phyloP scores from a whole-genome alignment of 2,888 invertebrate species.

The Nesidiocoris tenuis region DNA sequence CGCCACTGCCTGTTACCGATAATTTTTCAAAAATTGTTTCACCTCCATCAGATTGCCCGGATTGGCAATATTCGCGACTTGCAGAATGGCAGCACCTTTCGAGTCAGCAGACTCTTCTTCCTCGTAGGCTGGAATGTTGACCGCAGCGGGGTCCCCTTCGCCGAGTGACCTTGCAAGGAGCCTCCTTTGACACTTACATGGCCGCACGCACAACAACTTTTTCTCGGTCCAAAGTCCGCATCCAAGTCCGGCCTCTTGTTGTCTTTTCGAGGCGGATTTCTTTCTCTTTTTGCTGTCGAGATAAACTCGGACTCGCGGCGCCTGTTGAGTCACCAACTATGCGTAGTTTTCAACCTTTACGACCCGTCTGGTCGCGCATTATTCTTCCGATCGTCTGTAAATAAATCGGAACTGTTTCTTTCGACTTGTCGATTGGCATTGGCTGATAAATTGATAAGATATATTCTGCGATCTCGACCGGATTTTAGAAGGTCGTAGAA shows the following conservation, averaged over 20 bases:
- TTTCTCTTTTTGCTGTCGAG: neutral
- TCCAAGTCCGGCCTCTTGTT: neutral
- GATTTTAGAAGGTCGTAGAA: no score
- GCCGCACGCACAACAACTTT: neutral
- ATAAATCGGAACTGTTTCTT: no score
- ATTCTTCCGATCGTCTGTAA: no score
- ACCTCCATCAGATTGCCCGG: neutral
- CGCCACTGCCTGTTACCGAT: neutral
- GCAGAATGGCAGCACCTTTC: neutral
- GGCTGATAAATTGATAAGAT: no score
- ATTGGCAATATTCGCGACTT: neutral
- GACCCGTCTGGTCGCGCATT: no score
- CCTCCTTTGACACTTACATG: no score
- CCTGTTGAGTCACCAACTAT: neutral
- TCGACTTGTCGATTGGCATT: no score
- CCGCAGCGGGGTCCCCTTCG: neutral
- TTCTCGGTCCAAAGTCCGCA: neutral
- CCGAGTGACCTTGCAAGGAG: neutral
- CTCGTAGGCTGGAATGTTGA: neutral
- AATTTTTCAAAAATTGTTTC: neutral
- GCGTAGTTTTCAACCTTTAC: no score
- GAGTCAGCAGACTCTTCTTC: neutral
- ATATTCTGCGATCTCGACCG: no score
- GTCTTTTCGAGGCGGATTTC: neutral
- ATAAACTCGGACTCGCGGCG: neutral